phyloP scores from a whole-genome alignment of 2,113 vertebrate genomes.

The Oryctolagus cuniculus region mOryCun1.1 NC_091434.1:126123501-126124000 shows the following conservation, averaged over 20 bases:
- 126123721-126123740: too few species aligned
- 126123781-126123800: background rate
- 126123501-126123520: too few species aligned
- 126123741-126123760: background rate
- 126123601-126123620: too few species aligned
- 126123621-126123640: too few species aligned
- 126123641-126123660: too few species aligned
- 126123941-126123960: background rate
- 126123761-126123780: background rate
- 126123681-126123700: background rate
- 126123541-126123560: too few species aligned
- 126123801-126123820: background rate
- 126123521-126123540: too few species aligned
- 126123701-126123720: too few species aligned
- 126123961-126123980: background rate
- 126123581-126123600: too few species aligned
- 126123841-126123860: background rate
- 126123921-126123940: background rate
- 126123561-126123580: too few species aligned
- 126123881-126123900: background rate
- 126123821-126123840: background rate
- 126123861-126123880: background rate
- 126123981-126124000: background rate
- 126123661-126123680: background rate
- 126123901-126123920: background rate